Conservation (phyloP, 1,140 invertebrate genomes). For the Tachypleus tridentatus region DNA sequence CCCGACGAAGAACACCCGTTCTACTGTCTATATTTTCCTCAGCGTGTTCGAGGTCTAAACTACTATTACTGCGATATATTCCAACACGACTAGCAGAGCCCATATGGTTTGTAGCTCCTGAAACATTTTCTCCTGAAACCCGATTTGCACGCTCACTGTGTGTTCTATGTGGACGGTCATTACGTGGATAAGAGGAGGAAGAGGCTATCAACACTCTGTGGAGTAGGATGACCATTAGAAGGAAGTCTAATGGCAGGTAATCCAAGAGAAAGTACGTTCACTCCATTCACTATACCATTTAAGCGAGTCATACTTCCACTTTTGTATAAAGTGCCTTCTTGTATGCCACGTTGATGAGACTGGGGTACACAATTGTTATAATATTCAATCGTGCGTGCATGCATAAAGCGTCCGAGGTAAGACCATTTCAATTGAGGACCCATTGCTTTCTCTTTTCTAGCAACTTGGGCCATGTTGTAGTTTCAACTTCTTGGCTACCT, state of each 20-base stretch:
- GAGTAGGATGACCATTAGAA: no score
- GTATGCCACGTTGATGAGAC: conserved; percentile 1
- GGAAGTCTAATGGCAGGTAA: no score
- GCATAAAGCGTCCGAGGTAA: conserved; percentile 19
- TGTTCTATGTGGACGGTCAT: conserved; percentile 20
- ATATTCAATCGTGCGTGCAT: conserved; percentile 17
- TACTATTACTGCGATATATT: conserved; percentile 6
- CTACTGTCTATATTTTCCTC: neutral
- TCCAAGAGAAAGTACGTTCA: neutral
- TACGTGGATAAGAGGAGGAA: conserved; percentile 6
- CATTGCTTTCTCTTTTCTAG: no score
- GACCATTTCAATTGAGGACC: conserved; percentile 1
- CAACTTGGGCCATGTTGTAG: no score
- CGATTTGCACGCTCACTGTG: conserved; percentile 20
- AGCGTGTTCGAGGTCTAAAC: conserved; percentile 2
- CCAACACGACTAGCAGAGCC: neutral
- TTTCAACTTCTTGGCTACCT: no score
- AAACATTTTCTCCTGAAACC: no score
- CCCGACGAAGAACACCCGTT: conserved; percentile 30
- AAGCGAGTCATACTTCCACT: conserved; percentile 20
- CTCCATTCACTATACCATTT: conserved; percentile 18
- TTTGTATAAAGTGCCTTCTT: conserved; percentile 13
- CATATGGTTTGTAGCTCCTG: conserved; percentile 6
- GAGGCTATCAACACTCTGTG: no score
- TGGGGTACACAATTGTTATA: conserved; percentile 20